Base-by-base conservation (phyloP, 2,888 invertebrate species). In the Tetheella fluctuosa region DNA sequence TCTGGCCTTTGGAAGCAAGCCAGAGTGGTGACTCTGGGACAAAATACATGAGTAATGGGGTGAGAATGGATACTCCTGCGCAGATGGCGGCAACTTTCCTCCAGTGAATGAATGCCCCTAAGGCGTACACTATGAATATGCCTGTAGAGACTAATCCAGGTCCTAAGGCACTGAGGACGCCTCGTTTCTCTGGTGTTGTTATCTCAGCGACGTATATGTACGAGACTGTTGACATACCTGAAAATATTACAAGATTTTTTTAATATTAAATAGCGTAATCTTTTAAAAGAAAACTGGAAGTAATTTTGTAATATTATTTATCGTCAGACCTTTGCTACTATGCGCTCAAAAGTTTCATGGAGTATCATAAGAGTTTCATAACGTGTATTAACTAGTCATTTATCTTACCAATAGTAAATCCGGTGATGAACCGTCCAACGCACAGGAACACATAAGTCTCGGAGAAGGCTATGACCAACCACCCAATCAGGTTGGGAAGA, bases 121-220 rank as follows among this genome's bases (percentile, higher is more conserved):
- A 77, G 0, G 94, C 94, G 85, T 96, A 96, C 2, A 96, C 95
- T 58, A 96, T 85, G 62, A 96, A 94, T 62, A 96, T 96, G 0
- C 96, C 96, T 2, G 96, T 94, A 0, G 96, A 96, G 23, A 96
- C 96, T 65, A 95, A 88, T 0, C 96, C 94, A 0, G 96, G 96
- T 0, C 96, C 96, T 23, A 95, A 79, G 0, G 96, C 95, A 65
- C 96, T 95, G 10, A 96, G 89, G 59, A 95, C 94, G 1, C 96
- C 96, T 59, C 96, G 89, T 70, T 95, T 95, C 70, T 94, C 93
- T 1, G 96, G 95, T 0, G 95, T 94, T 3, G 96, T 95, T 56
- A 96, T 94, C 89, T 96, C 95, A 0, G 95, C 94, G 3, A 95
- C 95, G 86, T 95, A 95, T 59, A 95, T 95, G 85, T 95, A 95